Percentiles rank a stretch among this genome's conserved stretches.
Evolutionary conservation across 2,888 invertebrate species (phyloP).

Genomic region (Orchesellides sinensis): DNA sequence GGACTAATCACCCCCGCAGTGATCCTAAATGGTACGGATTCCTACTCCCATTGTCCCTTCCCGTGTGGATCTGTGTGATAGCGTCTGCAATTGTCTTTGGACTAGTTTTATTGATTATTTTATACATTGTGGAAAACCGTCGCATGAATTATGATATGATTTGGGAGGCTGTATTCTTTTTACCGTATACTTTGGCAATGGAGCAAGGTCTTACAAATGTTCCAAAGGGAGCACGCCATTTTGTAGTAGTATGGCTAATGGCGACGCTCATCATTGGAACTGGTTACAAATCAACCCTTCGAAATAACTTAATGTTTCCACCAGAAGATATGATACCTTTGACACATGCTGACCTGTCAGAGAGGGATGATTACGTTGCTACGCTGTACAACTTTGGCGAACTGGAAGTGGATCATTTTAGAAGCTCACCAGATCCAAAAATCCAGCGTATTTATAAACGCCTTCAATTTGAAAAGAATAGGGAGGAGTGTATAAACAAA

Average conservation of each 20-base stretch:
- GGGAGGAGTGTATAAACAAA: constrained; percentile 3
- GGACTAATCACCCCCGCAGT: constrained; percentile 46
- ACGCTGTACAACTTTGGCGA: constrained; percentile 40
- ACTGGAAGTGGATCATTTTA: constrained; percentile 44
- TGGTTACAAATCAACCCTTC: constrained; percentile 47
- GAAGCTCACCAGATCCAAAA: constrained; percentile 21
- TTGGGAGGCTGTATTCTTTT: constrained; percentile 24
- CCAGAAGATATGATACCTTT: constrained; percentile 39
- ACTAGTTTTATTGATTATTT: not conserved
- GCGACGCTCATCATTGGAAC: constrained; percentile 43
- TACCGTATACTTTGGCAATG: constrained; percentile 45
- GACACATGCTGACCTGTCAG: constrained; percentile 31
- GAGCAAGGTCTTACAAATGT: constrained; percentile 40
- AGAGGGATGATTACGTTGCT: constrained; percentile 23
- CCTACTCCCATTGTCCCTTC: constrained; percentile 26
- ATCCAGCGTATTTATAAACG: constrained; percentile 39
- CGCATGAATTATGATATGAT: too few relatives aligned
- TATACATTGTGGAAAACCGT: not conserved
- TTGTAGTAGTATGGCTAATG: constrained; percentile 44
- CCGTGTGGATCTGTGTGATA: constrained; percentile 29
- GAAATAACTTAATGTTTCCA: constrained; percentile 53
- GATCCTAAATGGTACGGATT: constrained; percentile 61
- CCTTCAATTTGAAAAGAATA: constrained; percentile 9
- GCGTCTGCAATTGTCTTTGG: constrained; percentile 31
- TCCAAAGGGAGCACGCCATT: constrained; percentile 1